phyloP scores from a whole-genome alignment of 2,797 vertebrate genomes.

The Phalloptychus januarius region DNA sequence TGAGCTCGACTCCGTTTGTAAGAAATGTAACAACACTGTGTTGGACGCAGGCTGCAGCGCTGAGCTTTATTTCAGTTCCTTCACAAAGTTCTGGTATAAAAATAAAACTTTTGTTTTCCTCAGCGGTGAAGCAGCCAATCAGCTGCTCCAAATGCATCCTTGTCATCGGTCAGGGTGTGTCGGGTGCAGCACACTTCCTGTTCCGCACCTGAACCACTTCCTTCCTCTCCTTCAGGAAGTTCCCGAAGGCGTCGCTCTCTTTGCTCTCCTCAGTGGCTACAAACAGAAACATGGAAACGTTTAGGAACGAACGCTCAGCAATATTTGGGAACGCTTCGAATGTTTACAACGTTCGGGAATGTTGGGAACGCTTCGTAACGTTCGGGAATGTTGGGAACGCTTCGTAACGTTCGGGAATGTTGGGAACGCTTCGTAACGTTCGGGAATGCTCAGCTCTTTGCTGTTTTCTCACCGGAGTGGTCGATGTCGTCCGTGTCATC shows the following conservation, averaged over 20 bases:
- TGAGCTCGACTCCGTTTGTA: neutral
- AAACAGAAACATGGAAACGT: neutral
- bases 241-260: slow-evolving; percentile 87
- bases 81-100: slow-evolving; percentile 49
- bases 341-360: too few relatives aligned
- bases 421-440: too few relatives aligned
- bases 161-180: slow-evolving; percentile 36
- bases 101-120: slow-evolving; percentile 40
- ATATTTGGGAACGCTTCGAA: neutral
- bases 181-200: slow-evolving; percentile 51
- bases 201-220: slow-evolving; percentile 83
- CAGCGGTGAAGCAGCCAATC: slow-evolving; percentile 10
- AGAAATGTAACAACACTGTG: neutral
- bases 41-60: neutral
- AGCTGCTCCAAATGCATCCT: neutral
- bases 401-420: neutral
- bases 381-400: too few relatives aligned
- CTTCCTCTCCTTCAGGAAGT: slow-evolving; percentile 86
- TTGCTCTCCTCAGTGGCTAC: slow-evolving; percentile 90
- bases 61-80: slow-evolving; percentile 13
- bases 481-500: slow-evolving; percentile 92
- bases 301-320: neutral
- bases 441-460: too few relatives aligned
- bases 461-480: slow-evolving; percentile 81
- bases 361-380: neutral